Percentiles rank a stretch among this genome's conserved stretches.
These are phyloP conservation scores for Agrypnia vestita DNA, from an alignment of 1,140 invertebrate species.

Conservation along the genomic window DNA sequence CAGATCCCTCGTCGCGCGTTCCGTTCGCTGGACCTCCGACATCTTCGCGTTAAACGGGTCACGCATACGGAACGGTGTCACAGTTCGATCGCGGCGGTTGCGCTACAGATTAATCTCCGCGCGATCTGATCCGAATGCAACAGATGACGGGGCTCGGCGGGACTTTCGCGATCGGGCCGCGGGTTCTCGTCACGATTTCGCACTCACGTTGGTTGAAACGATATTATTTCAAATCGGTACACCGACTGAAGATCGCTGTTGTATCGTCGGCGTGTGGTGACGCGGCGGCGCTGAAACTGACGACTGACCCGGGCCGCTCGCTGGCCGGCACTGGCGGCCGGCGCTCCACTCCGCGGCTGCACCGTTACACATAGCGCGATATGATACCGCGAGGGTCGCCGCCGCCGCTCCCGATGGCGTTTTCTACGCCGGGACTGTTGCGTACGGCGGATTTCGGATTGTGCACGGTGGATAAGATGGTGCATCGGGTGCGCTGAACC, in stretches of 20 bases:
- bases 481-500: too few relatives aligned
- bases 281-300: not conserved
- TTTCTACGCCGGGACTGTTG: too few relatives aligned
- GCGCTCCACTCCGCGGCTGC: not conserved
- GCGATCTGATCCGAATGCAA: not conserved
- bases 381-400: constrained; percentile 6
- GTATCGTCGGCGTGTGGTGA: not conserved
- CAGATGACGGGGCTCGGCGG: not conserved
- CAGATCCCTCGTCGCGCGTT: not conserved
- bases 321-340: constrained; percentile 23
- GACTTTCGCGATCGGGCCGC: not conserved
- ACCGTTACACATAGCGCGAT: constrained; percentile 11
- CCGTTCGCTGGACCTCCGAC: constrained; percentile 8
- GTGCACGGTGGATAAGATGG: too few relatives aligned
- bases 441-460: too few relatives aligned
- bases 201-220: too few relatives aligned
- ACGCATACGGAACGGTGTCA: constrained; percentile 31
- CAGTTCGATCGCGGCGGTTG: not conserved
- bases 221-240: too few relatives aligned
- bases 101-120: not conserved
- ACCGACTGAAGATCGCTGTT: not conserved
- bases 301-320: constrained; percentile 34
- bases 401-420: too few relatives aligned
- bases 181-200: too few relatives aligned
- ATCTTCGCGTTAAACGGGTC: constrained; percentile 25